phyloP scores from a whole-genome alignment of 2,888 invertebrate species.

The Mantis religiosa region DNA sequence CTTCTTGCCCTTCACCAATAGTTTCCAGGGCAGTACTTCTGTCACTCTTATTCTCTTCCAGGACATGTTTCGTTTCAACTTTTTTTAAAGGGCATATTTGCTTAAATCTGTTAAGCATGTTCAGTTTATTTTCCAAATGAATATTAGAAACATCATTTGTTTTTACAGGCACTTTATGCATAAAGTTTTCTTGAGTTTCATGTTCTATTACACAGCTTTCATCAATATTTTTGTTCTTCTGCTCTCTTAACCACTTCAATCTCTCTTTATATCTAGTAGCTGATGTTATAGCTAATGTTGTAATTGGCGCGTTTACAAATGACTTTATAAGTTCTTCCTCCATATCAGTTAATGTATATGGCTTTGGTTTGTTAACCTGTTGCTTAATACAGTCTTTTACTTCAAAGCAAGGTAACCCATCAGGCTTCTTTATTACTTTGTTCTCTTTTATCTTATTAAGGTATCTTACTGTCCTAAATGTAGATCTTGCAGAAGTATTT shows the following conservation, averaged over 20 bases:
- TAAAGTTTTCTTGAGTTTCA: neutral
- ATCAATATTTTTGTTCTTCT: neutral
- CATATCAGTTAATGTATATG: neutral
- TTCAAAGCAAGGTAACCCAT: neutral
- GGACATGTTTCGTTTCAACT: neutral
- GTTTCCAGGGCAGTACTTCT: neutral
- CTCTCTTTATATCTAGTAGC: neutral
- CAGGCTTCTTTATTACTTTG: neutral
- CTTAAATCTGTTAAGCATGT: neutral
- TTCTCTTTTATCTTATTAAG: neutral
- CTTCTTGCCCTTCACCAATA: neutral
- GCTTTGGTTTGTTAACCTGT: neutral
- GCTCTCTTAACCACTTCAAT: neutral
- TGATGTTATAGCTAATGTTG: neutral
- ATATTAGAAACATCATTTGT: neutral
- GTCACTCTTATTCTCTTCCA: neutral
- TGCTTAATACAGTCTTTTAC: neutral
- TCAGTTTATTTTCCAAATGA: neutral
- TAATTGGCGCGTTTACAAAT: neutral
- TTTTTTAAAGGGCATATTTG: neutral
- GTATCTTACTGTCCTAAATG: neutral
- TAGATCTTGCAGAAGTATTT: neutral
- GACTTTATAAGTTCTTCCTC: neutral
- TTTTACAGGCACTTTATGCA: neutral
- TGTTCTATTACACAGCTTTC: neutral